A percentile compares a stretch with the other conserved stretches of the same genome.
Conservation (phyloP, 2,888 invertebrate genomes). For the Oligia latruncula region DNA sequence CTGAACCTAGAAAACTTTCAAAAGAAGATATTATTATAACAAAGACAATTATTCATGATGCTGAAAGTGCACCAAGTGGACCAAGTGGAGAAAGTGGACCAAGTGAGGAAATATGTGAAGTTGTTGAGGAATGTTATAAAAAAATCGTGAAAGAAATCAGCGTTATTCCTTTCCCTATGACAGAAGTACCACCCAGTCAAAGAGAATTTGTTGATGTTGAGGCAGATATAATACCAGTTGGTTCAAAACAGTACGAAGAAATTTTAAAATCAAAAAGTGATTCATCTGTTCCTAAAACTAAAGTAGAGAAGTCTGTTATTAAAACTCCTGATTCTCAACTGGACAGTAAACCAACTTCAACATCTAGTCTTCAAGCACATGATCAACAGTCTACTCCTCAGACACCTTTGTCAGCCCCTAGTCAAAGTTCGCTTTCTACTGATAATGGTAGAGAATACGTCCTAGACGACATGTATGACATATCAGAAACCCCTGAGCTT, state of each 20-base stretch:
- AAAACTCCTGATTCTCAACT: conserved; percentile 84
- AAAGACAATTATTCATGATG: conserved; percentile 72
- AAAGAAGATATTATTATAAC: conserved; percentile 73
- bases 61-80: conserved; percentile 72
- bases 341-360: conserved; percentile 91
- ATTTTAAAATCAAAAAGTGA: conserved; percentile 88
- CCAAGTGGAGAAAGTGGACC: conserved; percentile 15
- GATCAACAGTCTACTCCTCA: conserved; percentile 89
- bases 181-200: conserved; percentile 86
- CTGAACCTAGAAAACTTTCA: conserved; percentile 78
- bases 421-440: conserved; percentile 91
- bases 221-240: conserved; percentile 84
- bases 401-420: conserved; percentile 91
- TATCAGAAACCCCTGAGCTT: conserved; percentile 90
- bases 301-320: conserved; percentile 81
- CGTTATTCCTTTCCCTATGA: conserved; percentile 87
- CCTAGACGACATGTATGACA: conserved; percentile 90
- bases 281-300: conserved; percentile 88
- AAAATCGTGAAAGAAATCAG: conserved; percentile 79
- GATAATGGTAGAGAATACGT: conserved; percentile 92
- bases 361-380: conserved; percentile 89
- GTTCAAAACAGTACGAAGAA: conserved; percentile 87
- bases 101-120: conserved; percentile 56
- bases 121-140: conserved; percentile 81
- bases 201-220: conserved; percentile 88